These are phyloP conservation scores for Zophobas atratus DNA, from an alignment of 1,140 invertebrate genomes.

Conservation along the genomic window DNA sequence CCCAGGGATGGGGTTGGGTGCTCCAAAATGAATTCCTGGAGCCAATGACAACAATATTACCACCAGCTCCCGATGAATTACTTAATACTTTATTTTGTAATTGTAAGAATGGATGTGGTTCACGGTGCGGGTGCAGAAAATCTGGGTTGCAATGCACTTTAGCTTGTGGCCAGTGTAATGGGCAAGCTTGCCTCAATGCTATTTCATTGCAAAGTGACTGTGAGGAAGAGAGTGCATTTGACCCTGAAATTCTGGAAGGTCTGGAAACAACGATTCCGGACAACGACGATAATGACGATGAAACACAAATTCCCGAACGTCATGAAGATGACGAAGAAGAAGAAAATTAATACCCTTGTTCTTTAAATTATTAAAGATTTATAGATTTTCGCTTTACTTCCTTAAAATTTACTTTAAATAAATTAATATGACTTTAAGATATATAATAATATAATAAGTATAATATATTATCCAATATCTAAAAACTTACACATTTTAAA, in stretches of 20 bases:
- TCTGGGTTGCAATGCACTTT: constrained; percentile 5
- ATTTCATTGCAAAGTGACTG: constrained; percentile 10
- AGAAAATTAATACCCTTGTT: too few species aligned
- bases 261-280: not conserved
- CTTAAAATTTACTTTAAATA: too few species aligned
- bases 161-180: constrained; percentile 21
- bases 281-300: too few species aligned
- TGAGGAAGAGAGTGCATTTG: constrained; percentile 21
- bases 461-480: too few species aligned
- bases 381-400: too few species aligned
- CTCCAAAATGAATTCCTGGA: constrained; percentile 6
- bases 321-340: too few species aligned
- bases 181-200: constrained; percentile 34
- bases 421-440: too few species aligned
- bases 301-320: too few species aligned
- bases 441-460: too few species aligned
- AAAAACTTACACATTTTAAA: too few species aligned
- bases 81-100: constrained; percentile 23
- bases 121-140: not conserved
- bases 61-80: constrained; percentile 41
- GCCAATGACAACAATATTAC: not conserved
- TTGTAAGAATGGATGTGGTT: constrained; percentile 15
- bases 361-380: too few species aligned
- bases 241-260: not conserved
- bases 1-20: constrained; percentile 55